phyloP scores from a whole-genome alignment of 2,113 vertebrate species.

The Chloebia gouldiae region DNA sequence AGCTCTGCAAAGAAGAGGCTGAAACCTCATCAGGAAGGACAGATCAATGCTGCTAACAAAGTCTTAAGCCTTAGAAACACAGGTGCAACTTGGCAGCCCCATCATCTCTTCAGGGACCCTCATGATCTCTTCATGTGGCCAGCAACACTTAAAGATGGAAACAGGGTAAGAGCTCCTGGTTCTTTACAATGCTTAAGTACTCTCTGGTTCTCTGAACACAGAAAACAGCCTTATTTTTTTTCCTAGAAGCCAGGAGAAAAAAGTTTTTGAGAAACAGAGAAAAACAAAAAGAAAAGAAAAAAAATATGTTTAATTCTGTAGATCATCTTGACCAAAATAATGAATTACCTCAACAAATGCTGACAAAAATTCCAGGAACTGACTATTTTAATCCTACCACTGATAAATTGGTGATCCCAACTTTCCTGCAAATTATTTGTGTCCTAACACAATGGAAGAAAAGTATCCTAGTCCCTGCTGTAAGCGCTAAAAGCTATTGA shows the following conservation, averaged over 20 bases:
- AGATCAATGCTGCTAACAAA: neutral
- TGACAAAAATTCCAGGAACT: neutral
- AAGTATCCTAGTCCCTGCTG: neutral
- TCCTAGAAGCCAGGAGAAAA: neutral
- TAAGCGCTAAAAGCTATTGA: neutral
- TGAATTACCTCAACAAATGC: neutral
- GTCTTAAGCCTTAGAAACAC: neutral
- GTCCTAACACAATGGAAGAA: neutral
- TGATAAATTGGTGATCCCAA: neutral
- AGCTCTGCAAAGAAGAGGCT: neutral
- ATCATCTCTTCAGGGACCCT: neutral
- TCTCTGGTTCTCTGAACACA: neutral
- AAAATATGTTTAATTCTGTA: neutral
- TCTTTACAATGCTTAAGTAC: neutral
- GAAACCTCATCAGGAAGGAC: constrained; percentile 9
- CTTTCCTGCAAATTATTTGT: neutral
- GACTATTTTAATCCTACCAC: neutral
- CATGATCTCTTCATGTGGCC: neutral
- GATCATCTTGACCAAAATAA: neutral
- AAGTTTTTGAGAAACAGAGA: neutral
- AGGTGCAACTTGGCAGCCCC: neutral
- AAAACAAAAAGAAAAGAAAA: neutral
- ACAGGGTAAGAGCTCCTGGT: neutral
- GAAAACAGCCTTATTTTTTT: neutral
- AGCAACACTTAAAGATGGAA: neutral